phyloP scores from a whole-genome alignment of 2,888 invertebrate species.

The Tipula confusa region DNA sequence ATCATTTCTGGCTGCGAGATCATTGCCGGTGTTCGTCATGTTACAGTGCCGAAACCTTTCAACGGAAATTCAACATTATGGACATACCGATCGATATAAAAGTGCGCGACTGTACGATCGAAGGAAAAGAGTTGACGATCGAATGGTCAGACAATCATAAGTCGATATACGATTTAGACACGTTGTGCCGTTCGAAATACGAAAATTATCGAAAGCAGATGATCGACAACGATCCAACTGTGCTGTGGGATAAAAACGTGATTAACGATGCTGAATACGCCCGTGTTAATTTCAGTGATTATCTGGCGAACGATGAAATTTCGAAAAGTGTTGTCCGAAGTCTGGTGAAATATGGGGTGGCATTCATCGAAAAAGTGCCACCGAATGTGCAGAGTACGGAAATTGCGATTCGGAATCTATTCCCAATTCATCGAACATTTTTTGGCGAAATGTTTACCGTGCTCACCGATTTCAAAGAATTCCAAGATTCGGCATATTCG shows the following conservation, averaged over 20 bases:
- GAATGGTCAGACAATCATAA: constrained; percentile 58
- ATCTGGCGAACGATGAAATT: constrained; percentile 51
- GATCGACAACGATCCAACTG: constrained; percentile 41
- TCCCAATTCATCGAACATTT: constrained; percentile 62
- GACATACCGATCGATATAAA: constrained; percentile 53
- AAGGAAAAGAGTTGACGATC: constrained; percentile 48
- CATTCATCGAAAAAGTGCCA: constrained; percentile 47
- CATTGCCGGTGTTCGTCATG: constrained; percentile 56
- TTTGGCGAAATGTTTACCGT: constrained; percentile 69
- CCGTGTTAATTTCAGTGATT: constrained; percentile 50
- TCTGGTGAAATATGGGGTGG: constrained; percentile 45
- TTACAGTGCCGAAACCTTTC: constrained; percentile 56
- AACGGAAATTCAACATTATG: constrained; percentile 56
- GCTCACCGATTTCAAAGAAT: constrained; percentile 56
- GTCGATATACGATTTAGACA: constrained; percentile 52
- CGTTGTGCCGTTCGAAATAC: constrained; percentile 45
- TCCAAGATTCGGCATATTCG: constrained; percentile 71
- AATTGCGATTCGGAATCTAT: constrained; percentile 55
- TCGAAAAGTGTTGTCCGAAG: constrained; percentile 51
- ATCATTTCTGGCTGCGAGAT: constrained; percentile 48
- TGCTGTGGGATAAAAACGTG: constrained; percentile 52
- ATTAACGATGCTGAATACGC: constrained; percentile 48
- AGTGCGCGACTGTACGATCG: constrained; percentile 44
- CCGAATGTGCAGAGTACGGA: constrained; percentile 47
- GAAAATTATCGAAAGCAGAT: neutral